Percentiles rank a stretch among this genome's conserved stretches.
Evolutionary conservation across 2,113 vertebrate species (phyloP).

Genomic region (Dipodomys merriami): DNA sequence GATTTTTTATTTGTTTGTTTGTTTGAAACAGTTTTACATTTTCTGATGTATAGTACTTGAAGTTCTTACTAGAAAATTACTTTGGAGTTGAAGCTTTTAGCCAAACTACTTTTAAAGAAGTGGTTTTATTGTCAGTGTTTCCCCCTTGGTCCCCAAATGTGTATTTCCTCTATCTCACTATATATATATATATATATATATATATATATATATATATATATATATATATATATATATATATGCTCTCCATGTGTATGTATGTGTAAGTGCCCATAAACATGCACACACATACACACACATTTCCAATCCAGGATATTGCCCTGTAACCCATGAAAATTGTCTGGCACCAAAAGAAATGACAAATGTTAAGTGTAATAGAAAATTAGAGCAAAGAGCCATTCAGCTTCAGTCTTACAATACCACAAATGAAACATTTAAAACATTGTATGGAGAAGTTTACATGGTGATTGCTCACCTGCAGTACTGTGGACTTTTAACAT

Average conservation of each 20-base stretch:
- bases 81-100: constrained; percentile 76
- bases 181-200: constrained; percentile 14
- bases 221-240: not conserved
- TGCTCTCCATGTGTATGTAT: not conserved
- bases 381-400: constrained; percentile 88
- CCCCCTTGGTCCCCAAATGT: not conserved
- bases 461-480: constrained; percentile 86
- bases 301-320: constrained; percentile 70
- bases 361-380: constrained; percentile 67
- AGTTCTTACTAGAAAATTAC: constrained; percentile 79
- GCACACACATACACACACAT: not conserved
- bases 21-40: constrained; percentile 81
- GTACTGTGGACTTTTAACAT: constrained; percentile 87
- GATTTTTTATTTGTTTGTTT: constrained; percentile 62
- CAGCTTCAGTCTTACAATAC: constrained; percentile 86
- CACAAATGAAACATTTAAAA: constrained; percentile 76
- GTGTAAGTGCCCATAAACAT: not conserved
- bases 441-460: constrained; percentile 84
- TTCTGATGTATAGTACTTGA: constrained; percentile 88
- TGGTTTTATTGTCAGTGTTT: constrained; percentile 80
- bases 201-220: not conserved
- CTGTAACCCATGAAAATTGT: constrained; percentile 72
- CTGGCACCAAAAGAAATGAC: constrained; percentile 79
- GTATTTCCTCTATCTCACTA: constrained; percentile 32
- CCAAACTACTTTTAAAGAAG: constrained; percentile 74